Evolutionary conservation across 2,113 vertebrate species (phyloP).

Genomic region (Bettongia penicillata): DNA sequence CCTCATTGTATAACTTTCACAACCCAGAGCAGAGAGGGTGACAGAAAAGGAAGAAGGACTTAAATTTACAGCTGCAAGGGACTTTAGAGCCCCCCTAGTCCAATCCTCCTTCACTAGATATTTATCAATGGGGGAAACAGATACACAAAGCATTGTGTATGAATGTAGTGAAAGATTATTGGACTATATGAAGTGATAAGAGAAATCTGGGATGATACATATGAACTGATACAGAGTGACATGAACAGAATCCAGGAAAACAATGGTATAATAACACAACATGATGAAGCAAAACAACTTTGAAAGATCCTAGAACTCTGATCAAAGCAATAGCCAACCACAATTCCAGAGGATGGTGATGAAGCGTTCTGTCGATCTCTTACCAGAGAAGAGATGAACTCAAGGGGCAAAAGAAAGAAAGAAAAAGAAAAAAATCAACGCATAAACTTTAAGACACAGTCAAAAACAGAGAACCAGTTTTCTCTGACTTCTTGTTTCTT

Average conservation of each 20-base stretch:
- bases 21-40: neutral
- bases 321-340: neutral
- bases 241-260: neutral
- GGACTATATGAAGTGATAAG: neutral
- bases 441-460: neutral
- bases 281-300: neutral
- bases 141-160: neutral
- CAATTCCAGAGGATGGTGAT: neutral
- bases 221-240: neutral
- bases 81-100: neutral
- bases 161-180: neutral
- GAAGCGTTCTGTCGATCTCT: neutral
- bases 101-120: neutral
- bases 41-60: neutral
- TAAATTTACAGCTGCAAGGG: neutral
- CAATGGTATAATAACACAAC: neutral
- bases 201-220: neutral
- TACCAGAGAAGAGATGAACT: neutral
- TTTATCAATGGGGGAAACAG: neutral
- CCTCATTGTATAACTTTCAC: neutral
- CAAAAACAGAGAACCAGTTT: neutral
- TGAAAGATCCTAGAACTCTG: neutral
- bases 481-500: neutral
- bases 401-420: neutral
- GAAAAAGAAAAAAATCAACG: neutral